These are phyloP conservation scores for Pseudopleuronectes americanus DNA, from an alignment of 2,797 vertebrate species.

Conservation along the genomic window DNA sequence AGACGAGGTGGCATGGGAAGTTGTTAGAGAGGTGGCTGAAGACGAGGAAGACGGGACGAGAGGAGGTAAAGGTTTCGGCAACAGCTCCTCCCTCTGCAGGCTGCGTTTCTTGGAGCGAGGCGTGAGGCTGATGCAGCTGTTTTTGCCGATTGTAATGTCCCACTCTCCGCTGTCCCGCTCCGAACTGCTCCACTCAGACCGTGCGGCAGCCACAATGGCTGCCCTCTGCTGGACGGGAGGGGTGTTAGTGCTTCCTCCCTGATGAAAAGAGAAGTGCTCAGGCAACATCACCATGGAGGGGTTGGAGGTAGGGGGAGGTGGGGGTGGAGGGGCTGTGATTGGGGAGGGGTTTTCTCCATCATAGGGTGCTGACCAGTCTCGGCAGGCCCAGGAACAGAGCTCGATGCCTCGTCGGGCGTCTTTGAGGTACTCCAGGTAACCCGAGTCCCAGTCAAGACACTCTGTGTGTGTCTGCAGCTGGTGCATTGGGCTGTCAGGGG, in stretches of 20 bases:
- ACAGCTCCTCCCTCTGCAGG: constrained; percentile 80
- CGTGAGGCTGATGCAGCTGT: constrained; percentile 85
- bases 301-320: constrained; percentile 72
- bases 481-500: constrained; percentile 86
- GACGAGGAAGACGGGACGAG: constrained; percentile 61
- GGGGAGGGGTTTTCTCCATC: constrained; percentile 92
- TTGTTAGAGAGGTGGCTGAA: constrained; percentile 30
- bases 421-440: constrained; percentile 94
- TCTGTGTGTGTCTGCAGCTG: constrained; percentile 65
- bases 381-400: constrained; percentile 90
- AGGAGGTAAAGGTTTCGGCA: constrained; percentile 70
- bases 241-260: constrained; percentile 36
- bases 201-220: constrained; percentile 74
- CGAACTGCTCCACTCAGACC: constrained; percentile 83
- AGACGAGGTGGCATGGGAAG: constrained; percentile 47
- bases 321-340: constrained; percentile 65
- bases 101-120: constrained; percentile 94
- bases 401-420: constrained; percentile 90
- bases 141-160: constrained; percentile 84
- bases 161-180: constrained; percentile 87
- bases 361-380: constrained; percentile 94
- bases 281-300: constrained; percentile 72
- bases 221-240: constrained; percentile 78
- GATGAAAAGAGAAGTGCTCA: constrained; percentile 80
- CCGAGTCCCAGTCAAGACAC: constrained; percentile 87